Evolutionary conservation across 2,797 vertebrate species (phyloP), one percentile per base, ranked within the genome.

Genomic region (Passerculus sandwichensis): DNA sequence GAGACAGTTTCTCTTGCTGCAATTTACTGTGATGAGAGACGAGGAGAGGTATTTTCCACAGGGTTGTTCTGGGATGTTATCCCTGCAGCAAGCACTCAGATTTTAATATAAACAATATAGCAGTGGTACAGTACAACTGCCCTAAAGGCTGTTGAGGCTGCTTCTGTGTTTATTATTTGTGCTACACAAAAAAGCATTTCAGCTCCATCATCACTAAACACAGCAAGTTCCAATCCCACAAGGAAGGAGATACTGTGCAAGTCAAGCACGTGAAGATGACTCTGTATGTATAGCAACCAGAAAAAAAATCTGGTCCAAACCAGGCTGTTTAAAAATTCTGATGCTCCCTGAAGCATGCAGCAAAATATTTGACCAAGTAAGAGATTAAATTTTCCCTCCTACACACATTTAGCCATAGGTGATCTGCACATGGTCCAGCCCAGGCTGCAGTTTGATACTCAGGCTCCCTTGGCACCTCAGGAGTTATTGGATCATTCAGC

Each of bases 61-160:
- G 10, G 0, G 51, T 2, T 69, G 40, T 65, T 70, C 38, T 62
- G 36, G 32, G 67, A 50, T 88, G 42, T 59, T 48, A 40, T 38
- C 44, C 62, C 40, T 70, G 51, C 53, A 56, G 73, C 15, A 86
- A 93, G 36, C 32, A 26, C 10, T 47, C 44, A 83, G 50, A 80
- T 96, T 92, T 91, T 78, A 83, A 76, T 76, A 89, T 50, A 48
- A 88, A 76, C 62, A 51, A 54, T 69, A 67, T 11, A 71, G 54
- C 53, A 65, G 50, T 47, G 84, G 70, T 78, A 64, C 29, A 36
- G 50, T 6, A 5, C 51, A 73, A 62, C 30, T 66, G 34, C 75
- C 94, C 81, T 86, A 62, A 72, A 93, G 85, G 73, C 61, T 72
- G 27, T 16, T 54, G 76, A 94, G 45, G 18, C 16, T 70, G 62